Percentiles rank a stretch among this genome's conserved stretches.
Conservation (phyloP, 2,888 invertebrate genomes). For the Callyntrura sp. region DNA sequence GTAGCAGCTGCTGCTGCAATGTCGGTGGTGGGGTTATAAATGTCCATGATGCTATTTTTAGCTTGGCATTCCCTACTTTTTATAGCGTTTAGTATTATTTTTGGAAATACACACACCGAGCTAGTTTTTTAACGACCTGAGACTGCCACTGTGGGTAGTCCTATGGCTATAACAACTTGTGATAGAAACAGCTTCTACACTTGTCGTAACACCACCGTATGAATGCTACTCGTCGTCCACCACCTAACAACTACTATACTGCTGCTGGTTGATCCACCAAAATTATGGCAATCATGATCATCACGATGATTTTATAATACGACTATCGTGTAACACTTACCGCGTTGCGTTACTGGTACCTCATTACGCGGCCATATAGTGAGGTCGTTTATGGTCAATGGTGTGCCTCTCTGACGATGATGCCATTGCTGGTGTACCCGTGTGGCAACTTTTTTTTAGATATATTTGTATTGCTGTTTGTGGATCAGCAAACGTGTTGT, state of each 20-base stretch:
- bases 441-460: neutral
- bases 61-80: conserved; percentile 73
- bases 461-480: neutral
- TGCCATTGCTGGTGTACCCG: conserved; percentile 17
- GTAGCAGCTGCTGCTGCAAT: neutral
- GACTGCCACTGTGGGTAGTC: neutral
- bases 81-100: conserved; percentile 74
- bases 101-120: conserved; percentile 57
- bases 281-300: conserved; percentile 16
- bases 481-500: neutral
- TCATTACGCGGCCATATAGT: conserved; percentile 3
- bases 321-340: conserved; percentile 46
- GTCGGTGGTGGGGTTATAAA: conserved; percentile 54
- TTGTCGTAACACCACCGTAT: neutral
- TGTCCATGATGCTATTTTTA: conserved; percentile 68
- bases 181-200: neutral
- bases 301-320: neutral
- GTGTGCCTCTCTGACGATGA: neutral
- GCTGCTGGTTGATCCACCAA: neutral
- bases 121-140: conserved; percentile 20
- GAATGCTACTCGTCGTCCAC: neutral
- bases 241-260: neutral
- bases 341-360: conserved; percentile 6
- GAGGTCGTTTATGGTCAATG: neutral
- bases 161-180: neutral